These are phyloP conservation scores for Salmo trutta DNA, from an alignment of 2,797 vertebrate species.

Conservation along the genomic window DNA sequence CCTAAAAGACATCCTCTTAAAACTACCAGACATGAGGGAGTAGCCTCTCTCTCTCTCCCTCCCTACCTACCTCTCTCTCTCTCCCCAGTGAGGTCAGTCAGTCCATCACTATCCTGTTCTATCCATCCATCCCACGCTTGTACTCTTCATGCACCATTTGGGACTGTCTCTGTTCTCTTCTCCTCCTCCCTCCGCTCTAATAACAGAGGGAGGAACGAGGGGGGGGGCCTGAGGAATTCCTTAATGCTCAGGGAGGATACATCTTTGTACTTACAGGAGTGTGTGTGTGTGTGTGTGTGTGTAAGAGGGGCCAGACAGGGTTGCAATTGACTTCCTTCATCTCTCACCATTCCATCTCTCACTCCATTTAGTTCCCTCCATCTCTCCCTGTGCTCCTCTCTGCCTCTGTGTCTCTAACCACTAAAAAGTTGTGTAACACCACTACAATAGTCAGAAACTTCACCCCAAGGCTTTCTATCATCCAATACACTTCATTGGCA, in stretches of 20 bases:
- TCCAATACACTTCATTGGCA: background rate
- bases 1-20: background rate
- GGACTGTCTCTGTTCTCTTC: background rate
- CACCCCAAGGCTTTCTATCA: background rate
- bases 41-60: background rate
- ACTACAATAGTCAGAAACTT: background rate
- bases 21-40: background rate
- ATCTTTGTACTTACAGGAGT: background rate
- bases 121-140: background rate
- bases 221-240: background rate
- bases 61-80: background rate
- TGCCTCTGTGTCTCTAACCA: background rate
- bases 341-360: background rate
- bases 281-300: background rate
- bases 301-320: background rate
- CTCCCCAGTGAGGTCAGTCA: background rate
- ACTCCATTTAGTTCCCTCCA: background rate
- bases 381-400: background rate
- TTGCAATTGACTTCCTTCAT: background rate
- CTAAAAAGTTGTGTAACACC: slow-evolving; percentile 1
- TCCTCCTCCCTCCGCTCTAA: background rate
- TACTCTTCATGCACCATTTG: background rate
- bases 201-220: background rate
- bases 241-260: background rate
- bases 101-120: background rate